These are phyloP conservation scores for Malacosoma neustria DNA, from an alignment of 2,888 invertebrate species.

Conservation along the genomic window DNA sequence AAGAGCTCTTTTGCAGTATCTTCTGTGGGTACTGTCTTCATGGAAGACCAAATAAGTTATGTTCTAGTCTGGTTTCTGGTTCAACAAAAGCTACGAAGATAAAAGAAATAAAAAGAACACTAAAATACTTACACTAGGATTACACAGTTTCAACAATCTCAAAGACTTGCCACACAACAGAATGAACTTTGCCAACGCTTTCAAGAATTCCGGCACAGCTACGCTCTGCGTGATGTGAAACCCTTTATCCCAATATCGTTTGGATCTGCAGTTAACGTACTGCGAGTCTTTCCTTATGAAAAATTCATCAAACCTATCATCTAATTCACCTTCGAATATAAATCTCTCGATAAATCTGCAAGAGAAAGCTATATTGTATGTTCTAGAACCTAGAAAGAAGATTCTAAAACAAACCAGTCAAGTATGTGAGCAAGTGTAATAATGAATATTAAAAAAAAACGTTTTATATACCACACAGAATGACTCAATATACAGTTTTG, in stretches of 20 bases:
- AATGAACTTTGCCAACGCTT: slow-evolving; percentile 77
- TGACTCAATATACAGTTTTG: too few species aligned
- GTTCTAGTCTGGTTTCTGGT: too few species aligned
- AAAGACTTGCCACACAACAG: slow-evolving; percentile 85
- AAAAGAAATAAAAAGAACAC: too few species aligned
- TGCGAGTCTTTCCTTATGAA: slow-evolving; percentile 84
- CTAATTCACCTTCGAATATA: slow-evolving; percentile 88
- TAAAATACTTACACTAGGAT: slow-evolving; percentile 77
- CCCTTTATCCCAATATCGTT: slow-evolving; percentile 81
- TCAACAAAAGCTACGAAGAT: too few species aligned
- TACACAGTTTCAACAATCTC: slow-evolving; percentile 80
- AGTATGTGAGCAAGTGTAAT: too few species aligned
- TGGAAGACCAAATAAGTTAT: too few species aligned
- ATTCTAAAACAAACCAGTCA: too few species aligned
- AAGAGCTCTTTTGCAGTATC: too few species aligned
- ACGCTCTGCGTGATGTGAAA: slow-evolving; percentile 67
- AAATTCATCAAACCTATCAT: slow-evolving; percentile 88
- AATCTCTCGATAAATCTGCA: slow-evolving; percentile 84
- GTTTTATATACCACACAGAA: too few species aligned
- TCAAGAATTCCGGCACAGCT: slow-evolving; percentile 80
- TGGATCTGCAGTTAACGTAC: slow-evolving; percentile 76
- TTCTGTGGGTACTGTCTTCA: too few species aligned
- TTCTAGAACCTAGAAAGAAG: slow-evolving; percentile 3
- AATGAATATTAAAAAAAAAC: too few species aligned
- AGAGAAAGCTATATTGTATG: slow-evolving; percentile 2